A percentile compares a stretch with the other conserved stretches of the same genome.
Conservation (phyloP, 2,113 vertebrate genomes). For the Carollia perspicillata region DNA sequence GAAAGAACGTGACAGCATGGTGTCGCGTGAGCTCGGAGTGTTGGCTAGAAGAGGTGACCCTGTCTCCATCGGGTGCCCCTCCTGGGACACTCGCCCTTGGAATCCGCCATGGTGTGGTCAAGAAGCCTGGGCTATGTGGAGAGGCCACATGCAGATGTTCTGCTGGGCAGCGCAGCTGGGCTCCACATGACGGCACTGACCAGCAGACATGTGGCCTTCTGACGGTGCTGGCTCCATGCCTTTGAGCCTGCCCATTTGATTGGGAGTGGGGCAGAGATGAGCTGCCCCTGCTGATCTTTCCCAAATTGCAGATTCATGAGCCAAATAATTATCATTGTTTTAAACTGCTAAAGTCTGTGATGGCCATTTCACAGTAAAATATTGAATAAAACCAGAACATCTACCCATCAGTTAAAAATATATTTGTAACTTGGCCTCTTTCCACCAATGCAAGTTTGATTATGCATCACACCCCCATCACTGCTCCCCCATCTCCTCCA, state of each 20-base stretch:
- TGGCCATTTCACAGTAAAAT: background rate
- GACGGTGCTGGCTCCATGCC: background rate
- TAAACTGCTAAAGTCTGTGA: background rate
- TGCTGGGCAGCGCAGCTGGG: background rate
- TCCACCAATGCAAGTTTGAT: background rate
- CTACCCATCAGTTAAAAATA: background rate
- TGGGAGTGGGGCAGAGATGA: background rate
- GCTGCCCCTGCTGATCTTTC: background rate
- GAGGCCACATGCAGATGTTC: background rate
- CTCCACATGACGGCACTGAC: background rate
- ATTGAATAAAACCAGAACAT: background rate
- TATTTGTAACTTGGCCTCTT: background rate
- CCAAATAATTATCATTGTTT: background rate
- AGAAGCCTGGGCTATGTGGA: background rate
- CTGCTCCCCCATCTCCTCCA: background rate
- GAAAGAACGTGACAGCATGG: background rate
- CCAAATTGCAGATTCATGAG: background rate
- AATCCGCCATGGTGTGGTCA: fast-evolving
- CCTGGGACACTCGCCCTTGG: background rate
- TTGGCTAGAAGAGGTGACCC: background rate
- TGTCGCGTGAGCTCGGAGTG: fast-evolving
- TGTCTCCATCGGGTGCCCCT: background rate
- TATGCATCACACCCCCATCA: fast-evolving
- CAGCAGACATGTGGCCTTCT: background rate
- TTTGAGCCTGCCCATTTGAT: background rate